These are phyloP conservation scores for Euwallacea similis DNA, from an alignment of 1,140 invertebrate species.

Conservation along the genomic window DNA sequence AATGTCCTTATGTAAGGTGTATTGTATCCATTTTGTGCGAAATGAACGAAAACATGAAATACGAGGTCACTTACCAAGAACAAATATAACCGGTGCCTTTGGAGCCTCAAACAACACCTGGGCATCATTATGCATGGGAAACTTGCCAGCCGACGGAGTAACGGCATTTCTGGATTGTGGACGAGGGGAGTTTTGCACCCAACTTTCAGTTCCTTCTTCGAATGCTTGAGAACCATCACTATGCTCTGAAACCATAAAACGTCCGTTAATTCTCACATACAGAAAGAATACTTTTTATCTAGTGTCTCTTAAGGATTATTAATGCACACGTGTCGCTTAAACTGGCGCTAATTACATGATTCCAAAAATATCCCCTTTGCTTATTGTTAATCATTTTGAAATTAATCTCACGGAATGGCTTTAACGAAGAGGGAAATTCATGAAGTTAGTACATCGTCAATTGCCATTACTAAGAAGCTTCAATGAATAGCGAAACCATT, in stretches of 20 bases:
- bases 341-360: no score
- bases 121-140: constrained; percentile 74
- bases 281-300: no score
- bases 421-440: no score
- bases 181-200: constrained; percentile 53
- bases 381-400: no score
- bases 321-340: no score
- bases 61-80: constrained; percentile 66
- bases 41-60: not conserved
- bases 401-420: no score
- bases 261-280: no score
- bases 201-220: constrained; percentile 62
- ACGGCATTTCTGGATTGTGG: constrained; percentile 55
- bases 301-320: no score
- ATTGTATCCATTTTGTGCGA: not conserved
- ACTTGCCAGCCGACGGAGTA: constrained; percentile 65
- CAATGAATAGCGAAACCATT: no score
- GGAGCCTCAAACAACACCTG: constrained; percentile 81
- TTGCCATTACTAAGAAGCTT: no score
- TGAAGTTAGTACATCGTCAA: no score
- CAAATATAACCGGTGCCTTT: constrained; percentile 83
- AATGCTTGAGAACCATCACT: constrained; percentile 72
- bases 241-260: constrained; percentile 62
- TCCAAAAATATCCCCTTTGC: no score
- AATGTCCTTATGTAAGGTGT: not conserved